A percentile compares a stretch with the other conserved stretches of the same genome.
Conservation (phyloP, 2,797 vertebrate species). For the Trachurus trachurus region DNA sequence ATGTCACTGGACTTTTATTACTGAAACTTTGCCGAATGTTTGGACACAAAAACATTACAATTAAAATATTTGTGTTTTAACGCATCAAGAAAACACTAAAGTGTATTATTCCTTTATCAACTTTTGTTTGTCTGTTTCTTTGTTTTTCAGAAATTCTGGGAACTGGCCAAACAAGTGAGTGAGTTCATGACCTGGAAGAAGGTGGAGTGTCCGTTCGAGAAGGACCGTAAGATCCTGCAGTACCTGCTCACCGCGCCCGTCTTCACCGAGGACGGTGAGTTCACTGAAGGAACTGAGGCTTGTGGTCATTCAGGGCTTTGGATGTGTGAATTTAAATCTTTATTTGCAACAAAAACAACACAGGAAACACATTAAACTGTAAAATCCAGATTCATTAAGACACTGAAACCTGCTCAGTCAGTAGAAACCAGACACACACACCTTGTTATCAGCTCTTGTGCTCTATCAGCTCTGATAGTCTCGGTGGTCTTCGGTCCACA, state of each 20-base stretch:
- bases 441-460: background rate
- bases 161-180: conserved; percentile 94
- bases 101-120: background rate
- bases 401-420: background rate
- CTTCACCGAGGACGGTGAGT: conserved; percentile 94
- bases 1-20: too few relatives aligned
- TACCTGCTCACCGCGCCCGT: conserved; percentile 93
- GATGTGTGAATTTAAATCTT: too few relatives aligned
- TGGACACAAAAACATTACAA: too few relatives aligned
- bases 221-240: conserved; percentile 92
- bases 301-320: too few relatives aligned
- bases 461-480: conserved; percentile 21
- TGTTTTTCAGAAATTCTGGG: conserved; percentile 93
- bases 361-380: background rate
- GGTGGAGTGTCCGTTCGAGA: conserved; percentile 95
- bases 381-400: background rate
- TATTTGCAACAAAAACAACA: background rate
- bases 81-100: too few relatives aligned
- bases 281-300: too few relatives aligned
- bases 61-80: too few relatives aligned
- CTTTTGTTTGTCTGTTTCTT: too few relatives aligned
- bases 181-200: conserved; percentile 97
- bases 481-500: conserved; percentile 32
- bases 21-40: too few relatives aligned
- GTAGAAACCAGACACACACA: background rate